phyloP scores from a whole-genome alignment of 2,797 vertebrate genomes.

The Synanceia verrucosa region DNA sequence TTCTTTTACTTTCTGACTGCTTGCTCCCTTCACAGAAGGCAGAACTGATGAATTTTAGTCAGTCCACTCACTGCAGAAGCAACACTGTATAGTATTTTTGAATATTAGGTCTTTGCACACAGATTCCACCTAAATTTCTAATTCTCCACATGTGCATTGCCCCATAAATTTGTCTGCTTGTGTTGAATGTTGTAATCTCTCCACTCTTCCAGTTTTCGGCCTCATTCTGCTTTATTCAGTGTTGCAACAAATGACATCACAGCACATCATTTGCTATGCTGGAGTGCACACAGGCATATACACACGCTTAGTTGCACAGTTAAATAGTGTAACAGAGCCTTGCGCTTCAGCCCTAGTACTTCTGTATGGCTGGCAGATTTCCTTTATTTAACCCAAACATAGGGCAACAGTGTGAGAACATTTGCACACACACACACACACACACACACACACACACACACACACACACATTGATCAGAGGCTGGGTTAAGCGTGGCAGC shows the following conservation, averaged over 20 bases:
- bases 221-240: slow-evolving; percentile 39
- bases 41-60: too few relatives aligned
- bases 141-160: not conserved
- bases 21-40: too few relatives aligned
- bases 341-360: slow-evolving; percentile 63
- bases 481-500: slow-evolving; percentile 75
- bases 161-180: not conserved
- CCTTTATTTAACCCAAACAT: slow-evolving; percentile 83
- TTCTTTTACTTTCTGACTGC: not conserved
- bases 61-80: too few relatives aligned
- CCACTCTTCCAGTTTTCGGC: not conserved
- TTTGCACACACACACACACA: slow-evolving; percentile 53
- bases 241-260: slow-evolving; percentile 67
- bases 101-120: not conserved
- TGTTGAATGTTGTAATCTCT: not conserved
- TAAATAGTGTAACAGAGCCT: slow-evolving; percentile 75
- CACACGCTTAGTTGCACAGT: slow-evolving; percentile 70
- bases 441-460: slow-evolving; percentile 53
- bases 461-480: slow-evolving; percentile 78
- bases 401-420: slow-evolving; percentile 72
- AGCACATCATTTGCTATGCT: slow-evolving; percentile 67
- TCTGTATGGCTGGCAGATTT: slow-evolving; percentile 81
- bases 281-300: slow-evolving; percentile 55
- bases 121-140: not conserved
- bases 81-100: slow-evolving; percentile 6